Base-by-base conservation (phyloP, 2,888 invertebrate species). In the Epinotia brunnichana region DNA sequence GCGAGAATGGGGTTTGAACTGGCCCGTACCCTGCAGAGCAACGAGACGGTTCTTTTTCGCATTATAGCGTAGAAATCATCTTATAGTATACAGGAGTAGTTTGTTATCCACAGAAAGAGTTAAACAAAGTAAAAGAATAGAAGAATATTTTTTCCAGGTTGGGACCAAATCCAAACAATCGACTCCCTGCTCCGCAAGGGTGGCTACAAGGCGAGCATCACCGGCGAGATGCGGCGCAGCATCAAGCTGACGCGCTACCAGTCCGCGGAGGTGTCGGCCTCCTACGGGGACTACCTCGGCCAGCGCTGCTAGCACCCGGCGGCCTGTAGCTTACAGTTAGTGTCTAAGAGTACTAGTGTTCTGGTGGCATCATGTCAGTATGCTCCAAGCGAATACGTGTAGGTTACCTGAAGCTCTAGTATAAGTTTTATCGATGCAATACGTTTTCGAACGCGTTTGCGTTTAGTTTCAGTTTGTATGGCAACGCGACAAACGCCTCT, bases 151-250 rank as follows among this genome's bases (percentile, higher is more conserved):
- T n/a, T 87, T 93, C 24, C 91, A 99, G 99, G 99, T 82, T 99
- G 99, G 99, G 98, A 99, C 95, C 98, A 98, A 93, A 95, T 97
- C 78, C 99, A 99, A 93, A 99, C 99, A 29, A 98, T 99, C 85
- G 99, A 99, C 93, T 98, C 99, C 54, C 94, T 99, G 76, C 95
- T 99, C 77, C 96, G 99, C 79, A 99, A 99, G 93, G 99, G 99
- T 78, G 99, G 99, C 62, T 99, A 96, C 93, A 98, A 98, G 88
- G 97, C 98, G 39, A 91, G 95, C 69, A 98, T 99, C 76, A 97
- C 97, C n/a, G 95, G 95, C 35, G 98, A 98, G 70, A 94, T 97
- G 84, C 95, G 99, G 72, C 96, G 97, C 83, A 96, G 96, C 87
- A 97, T 99, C 87, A 98, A 98, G 91, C 94, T 99, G 83, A 99